These are phyloP conservation scores for Meles meles DNA, from an alignment of 2,113 vertebrate species.

Conservation along the genomic window DNA sequence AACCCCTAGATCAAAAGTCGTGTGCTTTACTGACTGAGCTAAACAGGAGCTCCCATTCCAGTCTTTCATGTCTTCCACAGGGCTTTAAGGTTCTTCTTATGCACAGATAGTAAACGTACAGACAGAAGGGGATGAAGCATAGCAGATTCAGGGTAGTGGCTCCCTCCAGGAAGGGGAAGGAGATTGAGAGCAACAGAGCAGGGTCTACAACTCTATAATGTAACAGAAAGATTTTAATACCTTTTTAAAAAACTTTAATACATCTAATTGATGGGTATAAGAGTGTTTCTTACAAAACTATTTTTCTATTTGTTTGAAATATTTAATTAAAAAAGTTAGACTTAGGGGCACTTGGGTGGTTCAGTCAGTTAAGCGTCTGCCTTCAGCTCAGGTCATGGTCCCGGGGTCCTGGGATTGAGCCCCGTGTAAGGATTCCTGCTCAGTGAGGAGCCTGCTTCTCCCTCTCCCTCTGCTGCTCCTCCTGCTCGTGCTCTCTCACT, in stretches of 20 bases:
- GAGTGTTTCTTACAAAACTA: not conserved
- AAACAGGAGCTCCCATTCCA: not conserved
- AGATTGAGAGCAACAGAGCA: not conserved
- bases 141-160: not conserved
- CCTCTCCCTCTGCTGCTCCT: not conserved
- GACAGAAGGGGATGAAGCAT: accelerated
- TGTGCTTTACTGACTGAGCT: not conserved
- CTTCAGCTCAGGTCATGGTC: not conserved
- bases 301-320: not conserved
- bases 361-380: not conserved
- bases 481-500: not conserved
- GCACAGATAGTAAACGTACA: not conserved
- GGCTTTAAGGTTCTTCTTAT: not conserved
- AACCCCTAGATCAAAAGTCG: not conserved
- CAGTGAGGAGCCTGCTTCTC: not conserved
- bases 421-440: not conserved
- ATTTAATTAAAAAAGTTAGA: not conserved
- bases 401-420: not conserved
- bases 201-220: not conserved
- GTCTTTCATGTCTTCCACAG: not conserved
- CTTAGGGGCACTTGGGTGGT: not conserved
- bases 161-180: not conserved
- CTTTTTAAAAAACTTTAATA: not conserved
- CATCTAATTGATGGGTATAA: not conserved
- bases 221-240: not conserved